Percentiles rank a stretch among this genome's conserved stretches.
phyloP scores from a whole-genome alignment of 37 sponge, comb jelly and placozoan species.

The Eunapius fragilis region DNA sequence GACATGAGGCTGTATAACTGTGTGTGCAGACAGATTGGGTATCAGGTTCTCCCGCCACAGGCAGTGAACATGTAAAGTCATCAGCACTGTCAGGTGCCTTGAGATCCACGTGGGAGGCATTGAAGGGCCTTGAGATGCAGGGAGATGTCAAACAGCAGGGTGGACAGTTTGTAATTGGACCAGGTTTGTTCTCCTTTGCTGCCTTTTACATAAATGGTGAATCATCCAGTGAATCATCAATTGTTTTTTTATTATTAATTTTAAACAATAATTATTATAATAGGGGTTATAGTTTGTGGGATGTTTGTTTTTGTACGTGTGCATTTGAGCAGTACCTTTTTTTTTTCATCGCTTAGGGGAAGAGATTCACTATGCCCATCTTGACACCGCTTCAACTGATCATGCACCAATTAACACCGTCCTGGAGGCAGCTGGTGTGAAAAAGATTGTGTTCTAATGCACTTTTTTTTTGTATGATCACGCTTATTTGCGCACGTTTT shows the following conservation, averaged over 20 bases:
- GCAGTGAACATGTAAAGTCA: constrained; percentile 40
- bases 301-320: background rate
- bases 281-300: too few relatives aligned
- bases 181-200: background rate
- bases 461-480: background rate
- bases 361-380: constrained; percentile 25
- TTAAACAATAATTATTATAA: too few relatives aligned
- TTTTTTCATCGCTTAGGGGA: constrained; percentile 1
- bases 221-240: background rate
- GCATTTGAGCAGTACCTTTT: background rate
- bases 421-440: constrained; percentile 29
- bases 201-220: background rate
- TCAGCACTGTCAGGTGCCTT: constrained; percentile 15
- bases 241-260: too few relatives aligned
- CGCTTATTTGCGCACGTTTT: background rate
- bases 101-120: constrained; percentile 11
- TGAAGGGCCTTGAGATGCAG: constrained; percentile 30
- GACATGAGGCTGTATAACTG: too few relatives aligned
- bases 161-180: constrained; percentile 41
- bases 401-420: constrained; percentile 50
- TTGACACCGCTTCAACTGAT: constrained; percentile 37
- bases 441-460: constrained; percentile 8
- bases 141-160: constrained; percentile 56
- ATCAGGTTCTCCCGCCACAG: background rate
- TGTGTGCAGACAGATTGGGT: too few relatives aligned